Evolutionary conservation across 2,797 vertebrate species (phyloP), one percentile per base, ranked within the genome.

Genomic region (Harpagifer antarcticus): DNA sequence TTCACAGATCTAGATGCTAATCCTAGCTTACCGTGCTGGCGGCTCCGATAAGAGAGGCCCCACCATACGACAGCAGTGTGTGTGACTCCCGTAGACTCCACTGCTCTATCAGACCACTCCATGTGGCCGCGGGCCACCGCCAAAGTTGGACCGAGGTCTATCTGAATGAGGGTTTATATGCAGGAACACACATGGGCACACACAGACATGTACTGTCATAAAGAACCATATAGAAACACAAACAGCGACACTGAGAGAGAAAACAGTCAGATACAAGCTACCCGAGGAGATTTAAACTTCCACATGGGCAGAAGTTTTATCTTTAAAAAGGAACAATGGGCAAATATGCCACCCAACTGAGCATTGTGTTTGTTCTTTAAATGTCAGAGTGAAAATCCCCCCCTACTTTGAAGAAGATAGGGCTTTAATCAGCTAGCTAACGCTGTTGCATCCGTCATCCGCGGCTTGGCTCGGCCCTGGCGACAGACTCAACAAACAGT

Each of bases 1-100:
- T 94, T 93, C 84, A 71, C 91, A 93, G 89, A 94, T 94, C 91
- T 91, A 95, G 94, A 95, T 94, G 93, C 90, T 94, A 95, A 95
- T 96, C 94, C 93, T 89, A 92, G 94, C 92, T 95, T 95, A 95
- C 92, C 84, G 82, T 85, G 88, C 94, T 95, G 94, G 90, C 88
- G 88, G 84, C 89, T 79, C 89, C 65, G 95, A 96, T 95, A 95
- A 95, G 93, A 88, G 90, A 84, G 89, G 86, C 88, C 83, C 90
- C 82, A 85, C 86, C 86, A 78, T 86, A 81, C 74, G 82, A 81
- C 89, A 82, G 87, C 82, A 82, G 86, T 79, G 88, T 87, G 86
- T 84, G 88, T 81, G 89, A 91, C 90, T 92, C 89, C 83, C 85
- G 75, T 87, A 86, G 86, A 91, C 88, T 84, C 80, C 86, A 77